Evolutionary conservation across 2,113 vertebrate genomes (phyloP).

Genomic region (Penelope pileata): DNA sequence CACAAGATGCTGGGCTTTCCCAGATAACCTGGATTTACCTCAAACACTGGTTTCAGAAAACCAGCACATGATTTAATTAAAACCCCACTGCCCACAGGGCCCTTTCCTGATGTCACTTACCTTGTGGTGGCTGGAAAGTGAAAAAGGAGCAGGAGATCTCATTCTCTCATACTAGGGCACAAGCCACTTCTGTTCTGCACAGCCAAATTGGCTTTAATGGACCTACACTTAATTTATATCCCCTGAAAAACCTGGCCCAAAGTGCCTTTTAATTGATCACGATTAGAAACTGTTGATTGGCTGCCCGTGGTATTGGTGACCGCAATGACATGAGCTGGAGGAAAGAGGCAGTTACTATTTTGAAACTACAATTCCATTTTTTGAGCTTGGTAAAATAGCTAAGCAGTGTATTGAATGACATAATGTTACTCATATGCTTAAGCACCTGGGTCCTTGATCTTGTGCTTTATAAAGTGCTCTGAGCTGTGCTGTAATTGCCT

Average conservation of each 20-base stretch:
- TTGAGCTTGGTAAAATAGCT: neutral
- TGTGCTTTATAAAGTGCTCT: slow-evolving; percentile 22
- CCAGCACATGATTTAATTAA: rapidly evolving
- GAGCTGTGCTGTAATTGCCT: slow-evolving; percentile 29
- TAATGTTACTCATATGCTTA: neutral
- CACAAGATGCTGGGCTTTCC: neutral
- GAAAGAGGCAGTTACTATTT: neutral
- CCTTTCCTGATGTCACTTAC: neutral
- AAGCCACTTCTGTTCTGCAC: rapidly evolving
- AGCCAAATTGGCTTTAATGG: rapidly evolving
- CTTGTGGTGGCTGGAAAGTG: rapidly evolving
- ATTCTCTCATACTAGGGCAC: rapidly evolving
- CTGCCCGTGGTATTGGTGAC: neutral
- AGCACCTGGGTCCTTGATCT: slow-evolving; percentile 32
- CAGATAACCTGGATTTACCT: neutral
- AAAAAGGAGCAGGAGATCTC: neutral
- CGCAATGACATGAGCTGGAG: neutral
- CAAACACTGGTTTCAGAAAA: neutral
- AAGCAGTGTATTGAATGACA: neutral
- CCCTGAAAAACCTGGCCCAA: neutral
- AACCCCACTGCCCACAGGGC: neutral
- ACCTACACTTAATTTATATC: neutral
- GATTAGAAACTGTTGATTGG: neutral
- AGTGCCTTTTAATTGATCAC: neutral
- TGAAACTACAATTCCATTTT: neutral